phyloP scores from a whole-genome alignment of 64 coral and sea anemone genomes.

The Pachyseris speciosa region DNA sequence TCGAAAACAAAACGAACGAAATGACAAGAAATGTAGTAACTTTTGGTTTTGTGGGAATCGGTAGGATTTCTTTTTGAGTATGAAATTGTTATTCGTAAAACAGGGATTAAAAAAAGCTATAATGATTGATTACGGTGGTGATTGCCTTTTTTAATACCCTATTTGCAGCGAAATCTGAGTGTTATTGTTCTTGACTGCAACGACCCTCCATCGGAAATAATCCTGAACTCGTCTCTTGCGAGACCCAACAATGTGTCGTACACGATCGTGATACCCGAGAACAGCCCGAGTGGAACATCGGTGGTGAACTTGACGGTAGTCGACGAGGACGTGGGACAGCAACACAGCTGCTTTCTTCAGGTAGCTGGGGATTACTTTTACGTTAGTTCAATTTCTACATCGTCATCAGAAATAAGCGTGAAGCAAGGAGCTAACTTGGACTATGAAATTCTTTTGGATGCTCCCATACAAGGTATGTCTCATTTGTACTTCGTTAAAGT shows the following conservation, averaged over 20 bases:
- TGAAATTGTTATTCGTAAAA: too few relatives aligned
- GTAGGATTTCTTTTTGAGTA: too few relatives aligned
- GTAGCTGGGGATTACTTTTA: conserved; percentile 53
- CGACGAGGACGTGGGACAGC: conserved; percentile 78
- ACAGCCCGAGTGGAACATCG: conserved; percentile 71
- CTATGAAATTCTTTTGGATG: conserved; percentile 60
- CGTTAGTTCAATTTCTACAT: neutral
- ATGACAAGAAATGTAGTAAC: too few relatives aligned
- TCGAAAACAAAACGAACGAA: too few relatives aligned
- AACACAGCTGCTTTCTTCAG: conserved; percentile 67
- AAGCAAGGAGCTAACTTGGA: conserved; percentile 64
- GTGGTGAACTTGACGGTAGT: conserved; percentile 67
- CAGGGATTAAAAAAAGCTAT: too few relatives aligned
- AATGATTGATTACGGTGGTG: too few relatives aligned
- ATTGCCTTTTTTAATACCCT: neutral
- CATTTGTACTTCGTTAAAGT: neutral
- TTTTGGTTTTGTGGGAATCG: too few relatives aligned
- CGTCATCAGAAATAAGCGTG: conserved; percentile 62
- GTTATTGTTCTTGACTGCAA: conserved; percentile 75
- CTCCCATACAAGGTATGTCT: conserved; percentile 63
- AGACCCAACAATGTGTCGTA: neutral
- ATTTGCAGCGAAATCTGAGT: neutral
- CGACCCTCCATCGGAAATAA: conserved; percentile 68
- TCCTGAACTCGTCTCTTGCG: conserved; percentile 13
- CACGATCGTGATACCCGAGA: conserved; percentile 67